Evolutionary conservation across 1,140 invertebrate species (phyloP).

Genomic region (Drosophila kikkawai): DNA sequence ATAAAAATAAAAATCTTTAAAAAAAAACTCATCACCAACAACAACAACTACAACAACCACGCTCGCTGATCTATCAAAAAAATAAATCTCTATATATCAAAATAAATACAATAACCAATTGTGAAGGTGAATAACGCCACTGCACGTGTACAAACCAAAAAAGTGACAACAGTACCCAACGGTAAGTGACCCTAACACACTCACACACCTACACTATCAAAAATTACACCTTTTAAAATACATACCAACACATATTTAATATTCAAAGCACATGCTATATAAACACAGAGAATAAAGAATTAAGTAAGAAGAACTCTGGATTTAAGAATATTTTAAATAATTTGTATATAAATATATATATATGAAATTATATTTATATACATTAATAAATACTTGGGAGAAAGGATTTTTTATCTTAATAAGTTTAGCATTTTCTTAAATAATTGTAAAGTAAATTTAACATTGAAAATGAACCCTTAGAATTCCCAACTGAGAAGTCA

Average conservation of each 20-base stretch:
- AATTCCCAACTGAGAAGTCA: background rate
- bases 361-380: no score
- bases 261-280: slow-evolving; percentile 17
- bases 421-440: no score
- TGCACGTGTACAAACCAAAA: slow-evolving; percentile 98
- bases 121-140: slow-evolving; percentile 98
- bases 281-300: slow-evolving; percentile 7
- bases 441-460: background rate
- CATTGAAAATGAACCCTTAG: background rate
- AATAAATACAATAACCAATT: slow-evolving; percentile 62
- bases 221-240: slow-evolving; percentile 26
- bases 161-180: slow-evolving; percentile 95
- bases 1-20: slow-evolving; percentile 26
- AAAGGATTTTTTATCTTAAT: no score
- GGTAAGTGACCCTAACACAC: slow-evolving; percentile 89
- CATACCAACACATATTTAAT: slow-evolving; percentile 14
- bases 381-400: no score
- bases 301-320: background rate
- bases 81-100: slow-evolving; percentile 15
- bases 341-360: background rate
- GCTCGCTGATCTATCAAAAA: slow-evolving; percentile 72
- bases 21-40: slow-evolving; percentile 69
- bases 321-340: background rate
- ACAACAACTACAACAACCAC: slow-evolving; percentile 59
- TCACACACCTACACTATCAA: slow-evolving; percentile 30